phyloP scores from a whole-genome alignment of 2,888 invertebrate genomes.

The Caenorhabditis doughertyi region DNA sequence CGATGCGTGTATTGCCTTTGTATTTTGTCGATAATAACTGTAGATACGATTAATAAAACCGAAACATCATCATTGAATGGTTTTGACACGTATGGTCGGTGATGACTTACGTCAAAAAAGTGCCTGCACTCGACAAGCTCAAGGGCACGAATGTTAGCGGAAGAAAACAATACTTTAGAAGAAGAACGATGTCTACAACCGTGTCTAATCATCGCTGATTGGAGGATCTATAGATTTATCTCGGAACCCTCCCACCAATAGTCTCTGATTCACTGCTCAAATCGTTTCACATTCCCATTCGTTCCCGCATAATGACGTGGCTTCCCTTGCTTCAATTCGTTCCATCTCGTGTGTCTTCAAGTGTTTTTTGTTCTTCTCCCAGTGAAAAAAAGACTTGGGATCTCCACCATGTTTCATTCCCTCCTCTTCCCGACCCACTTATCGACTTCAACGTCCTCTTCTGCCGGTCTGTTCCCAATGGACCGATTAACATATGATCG shows the following conservation, averaged over 20 bases:
- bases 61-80: neutral
- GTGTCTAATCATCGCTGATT: too few species aligned
- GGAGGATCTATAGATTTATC: too few species aligned
- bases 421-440: conserved; percentile 19
- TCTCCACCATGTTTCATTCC: conserved; percentile 33
- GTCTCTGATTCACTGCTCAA: conserved; percentile 25
- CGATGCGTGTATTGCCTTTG: conserved; percentile 15
- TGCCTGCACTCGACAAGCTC: conserved; percentile 46
- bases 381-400: conserved; percentile 7
- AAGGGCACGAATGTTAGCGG: neutral
- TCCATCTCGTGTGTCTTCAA: conserved; percentile 23
- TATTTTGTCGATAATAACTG: neutral
- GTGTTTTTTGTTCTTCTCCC: conserved; percentile 16
- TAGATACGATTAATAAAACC: neutral
- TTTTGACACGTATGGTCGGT: conserved; percentile 45
- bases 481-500: conserved; percentile 56
- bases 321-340: neutral
- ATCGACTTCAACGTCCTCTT: conserved; percentile 45
- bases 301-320: conserved; percentile 51
- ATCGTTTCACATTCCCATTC: conserved; percentile 38
- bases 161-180: neutral
- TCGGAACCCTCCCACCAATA: neutral
- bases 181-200: neutral
- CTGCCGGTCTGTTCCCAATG: conserved; percentile 22
- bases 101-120: conserved; percentile 47